Conservation (phyloP, 2,797 vertebrate genomes). For the Lutjanus campechanus region DNA sequence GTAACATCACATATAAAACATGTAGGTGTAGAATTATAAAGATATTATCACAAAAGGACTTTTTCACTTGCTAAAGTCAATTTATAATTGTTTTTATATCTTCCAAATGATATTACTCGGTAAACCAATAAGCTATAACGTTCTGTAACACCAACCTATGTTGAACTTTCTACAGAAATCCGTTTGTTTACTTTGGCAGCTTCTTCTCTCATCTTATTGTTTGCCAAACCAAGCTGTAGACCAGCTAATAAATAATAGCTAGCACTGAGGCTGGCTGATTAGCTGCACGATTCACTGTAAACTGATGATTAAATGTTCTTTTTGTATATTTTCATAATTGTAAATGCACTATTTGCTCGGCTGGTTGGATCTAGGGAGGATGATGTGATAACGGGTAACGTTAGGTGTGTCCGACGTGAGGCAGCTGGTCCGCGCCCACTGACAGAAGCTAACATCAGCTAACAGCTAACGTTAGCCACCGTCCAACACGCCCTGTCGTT, state of each 20-base stretch:
- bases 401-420: constrained; percentile 73
- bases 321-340: rapidly evolving
- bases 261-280: neutral
- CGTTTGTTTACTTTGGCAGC: constrained; percentile 17
- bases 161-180: neutral
- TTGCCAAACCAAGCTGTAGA: neutral
- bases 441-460: constrained; percentile 50
- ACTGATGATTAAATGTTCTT: rapidly evolving
- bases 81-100: no score
- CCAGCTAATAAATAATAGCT: neutral
- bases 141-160: no score
- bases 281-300: no score
- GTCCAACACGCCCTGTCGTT: neutral
- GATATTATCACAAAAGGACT: no score
- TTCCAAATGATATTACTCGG: no score
- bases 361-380: neutral
- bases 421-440: constrained; percentile 49
- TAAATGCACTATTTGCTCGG: rapidly evolving
- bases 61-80: neutral
- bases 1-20: neutral
- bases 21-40: neutral
- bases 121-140: no score
- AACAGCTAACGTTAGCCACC: constrained; percentile 34
- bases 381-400: constrained; percentile 50
- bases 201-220: neutral